These are phyloP conservation scores for Mythimna vitellina DNA, from an alignment of 2,888 invertebrate genomes.

Conservation along the genomic window DNA sequence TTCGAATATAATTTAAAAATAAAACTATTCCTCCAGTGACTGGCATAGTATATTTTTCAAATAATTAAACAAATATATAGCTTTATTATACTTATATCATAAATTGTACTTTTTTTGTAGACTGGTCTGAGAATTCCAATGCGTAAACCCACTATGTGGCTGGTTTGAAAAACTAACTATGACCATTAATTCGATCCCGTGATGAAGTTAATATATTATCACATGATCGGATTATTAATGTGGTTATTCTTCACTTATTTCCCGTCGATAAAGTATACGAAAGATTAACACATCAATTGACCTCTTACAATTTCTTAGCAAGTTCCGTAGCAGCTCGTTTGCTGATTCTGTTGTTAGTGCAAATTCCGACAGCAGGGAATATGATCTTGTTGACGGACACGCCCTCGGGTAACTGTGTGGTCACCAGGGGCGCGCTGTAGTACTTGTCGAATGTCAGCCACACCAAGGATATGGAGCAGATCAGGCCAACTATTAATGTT, in stretches of 20 bases:
- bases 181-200: no score
- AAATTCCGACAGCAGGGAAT: conserved; percentile 88
- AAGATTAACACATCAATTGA: not conserved
- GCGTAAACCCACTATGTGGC: no score
- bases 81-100: no score
- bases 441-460: conserved; percentile 83
- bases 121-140: no score
- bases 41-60: no score
- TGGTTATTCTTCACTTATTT: not conserved
- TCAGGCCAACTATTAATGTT: conserved; percentile 80
- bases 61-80: no score
- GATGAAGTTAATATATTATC: no score
- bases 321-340: conserved; percentile 79
- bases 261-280: not conserved
- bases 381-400: conserved; percentile 84
- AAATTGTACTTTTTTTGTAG: no score
- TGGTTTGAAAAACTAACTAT: no score
- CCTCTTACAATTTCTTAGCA: conserved; percentile 77
- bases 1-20: not conserved
- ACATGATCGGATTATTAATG: not conserved
- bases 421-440: conserved; percentile 82
- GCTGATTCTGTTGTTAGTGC: conserved; percentile 87
- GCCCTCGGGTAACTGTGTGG: conserved; percentile 86
- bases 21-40: no score
- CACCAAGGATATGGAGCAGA: conserved; percentile 82